Evolutionary conservation across 2,888 invertebrate genomes (phyloP).

Genomic region (Tachina lurida): DNA sequence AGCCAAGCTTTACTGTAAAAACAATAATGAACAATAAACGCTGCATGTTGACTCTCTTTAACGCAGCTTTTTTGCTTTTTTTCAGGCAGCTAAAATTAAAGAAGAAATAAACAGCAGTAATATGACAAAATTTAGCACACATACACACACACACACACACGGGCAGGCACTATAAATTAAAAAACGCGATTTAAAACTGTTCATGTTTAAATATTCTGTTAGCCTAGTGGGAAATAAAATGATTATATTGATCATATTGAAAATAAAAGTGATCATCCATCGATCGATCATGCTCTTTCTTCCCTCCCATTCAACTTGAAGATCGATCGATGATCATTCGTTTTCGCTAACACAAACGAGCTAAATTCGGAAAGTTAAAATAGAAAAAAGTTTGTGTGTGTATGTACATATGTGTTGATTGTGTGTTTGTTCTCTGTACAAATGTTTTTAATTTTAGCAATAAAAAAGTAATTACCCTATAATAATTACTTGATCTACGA

Average conservation of each 20-base stretch:
- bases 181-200: not conserved
- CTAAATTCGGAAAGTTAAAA: no score
- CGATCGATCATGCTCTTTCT: not conserved
- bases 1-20: not conserved
- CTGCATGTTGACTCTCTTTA: not conserved
- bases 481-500: not conserved
- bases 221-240: slow-evolving; percentile 56
- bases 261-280: slow-evolving; percentile 78
- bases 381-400: no score
- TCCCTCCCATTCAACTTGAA: no score
- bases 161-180: not conserved
- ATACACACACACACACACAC: not conserved
- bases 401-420: no score
- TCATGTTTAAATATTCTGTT: slow-evolving; percentile 30
- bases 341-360: no score
- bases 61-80: not conserved
- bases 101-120: not conserved
- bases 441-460: no score
- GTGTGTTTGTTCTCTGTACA: no score
- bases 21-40: not conserved
- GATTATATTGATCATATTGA: slow-evolving; percentile 79
- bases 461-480: no score
- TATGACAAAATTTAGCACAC: not conserved
- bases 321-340: no score
- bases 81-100: not conserved